Percentiles rank a stretch among this genome's conserved stretches.
phyloP scores from a whole-genome alignment of 2,888 invertebrate genomes.

The Nephrotoma guestfalica region DNA sequence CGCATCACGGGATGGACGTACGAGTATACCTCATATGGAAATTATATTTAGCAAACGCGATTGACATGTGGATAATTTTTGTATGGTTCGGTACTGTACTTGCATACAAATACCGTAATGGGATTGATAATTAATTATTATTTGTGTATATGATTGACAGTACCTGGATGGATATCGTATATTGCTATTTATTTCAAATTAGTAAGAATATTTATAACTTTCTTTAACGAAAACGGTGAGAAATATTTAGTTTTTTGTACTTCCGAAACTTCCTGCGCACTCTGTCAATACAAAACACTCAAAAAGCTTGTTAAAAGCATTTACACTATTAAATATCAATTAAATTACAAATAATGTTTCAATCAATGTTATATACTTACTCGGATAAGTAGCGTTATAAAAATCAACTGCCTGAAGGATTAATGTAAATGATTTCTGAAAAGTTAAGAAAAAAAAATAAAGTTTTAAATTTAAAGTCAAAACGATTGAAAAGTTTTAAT shows the following conservation, averaged over 20 bases:
- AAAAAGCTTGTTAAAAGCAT: background rate
- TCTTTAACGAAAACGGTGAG: background rate
- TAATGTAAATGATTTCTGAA: constrained; percentile 83
- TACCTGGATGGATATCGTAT: background rate
- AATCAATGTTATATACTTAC: constrained; percentile 32
- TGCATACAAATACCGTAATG: background rate
- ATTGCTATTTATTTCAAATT: background rate
- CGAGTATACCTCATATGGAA: background rate
- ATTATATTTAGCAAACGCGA: background rate
- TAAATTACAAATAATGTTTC: background rate
- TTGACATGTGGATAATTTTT: background rate
- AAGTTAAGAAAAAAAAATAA: constrained; percentile 24
- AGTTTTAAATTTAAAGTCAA: background rate
- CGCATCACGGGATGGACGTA: background rate
- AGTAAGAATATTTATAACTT: background rate
- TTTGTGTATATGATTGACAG: background rate
- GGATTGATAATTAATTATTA: background rate
- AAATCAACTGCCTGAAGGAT: constrained; percentile 85
- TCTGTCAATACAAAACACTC: background rate
- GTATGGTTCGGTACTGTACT: background rate
- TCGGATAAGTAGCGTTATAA: constrained; percentile 55
- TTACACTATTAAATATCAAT: background rate
- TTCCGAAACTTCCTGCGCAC: background rate
- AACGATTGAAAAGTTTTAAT: background rate
- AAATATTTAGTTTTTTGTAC: background rate